A percentile compares a stretch with the other conserved stretches of the same genome.
phyloP scores from a whole-genome alignment of 2,797 vertebrate species.

The Enteromius fasciolatus region DNA sequence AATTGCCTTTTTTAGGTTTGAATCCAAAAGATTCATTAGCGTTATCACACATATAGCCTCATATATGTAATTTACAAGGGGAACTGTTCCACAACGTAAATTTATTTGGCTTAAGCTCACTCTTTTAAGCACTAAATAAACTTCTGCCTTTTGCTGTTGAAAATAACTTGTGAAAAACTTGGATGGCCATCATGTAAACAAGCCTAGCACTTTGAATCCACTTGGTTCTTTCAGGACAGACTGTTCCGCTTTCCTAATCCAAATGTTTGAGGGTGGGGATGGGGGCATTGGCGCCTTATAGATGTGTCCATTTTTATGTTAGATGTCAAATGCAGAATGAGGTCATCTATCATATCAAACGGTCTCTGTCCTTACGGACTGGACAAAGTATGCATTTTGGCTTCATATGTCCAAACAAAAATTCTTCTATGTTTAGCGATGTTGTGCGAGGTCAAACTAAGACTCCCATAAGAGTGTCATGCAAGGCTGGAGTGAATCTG shows the following conservation, averaged over 20 bases:
- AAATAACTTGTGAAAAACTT: constrained; percentile 72
- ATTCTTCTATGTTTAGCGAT: constrained; percentile 10
- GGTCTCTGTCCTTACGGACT: background rate
- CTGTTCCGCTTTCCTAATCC: constrained; percentile 65
- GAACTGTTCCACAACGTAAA: constrained; percentile 37
- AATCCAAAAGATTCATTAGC: background rate
- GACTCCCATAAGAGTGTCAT: constrained; percentile 30
- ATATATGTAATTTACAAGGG: constrained; percentile 14
- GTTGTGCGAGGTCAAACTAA: constrained; percentile 10
- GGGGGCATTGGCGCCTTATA: constrained; percentile 46
- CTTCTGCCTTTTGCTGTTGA: constrained; percentile 58
- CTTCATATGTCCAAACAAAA: constrained; percentile 21
- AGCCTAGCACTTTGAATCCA: constrained; percentile 54
- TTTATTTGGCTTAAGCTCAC: constrained; percentile 69
- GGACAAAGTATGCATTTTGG: constrained; percentile 42
- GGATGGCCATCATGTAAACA: constrained; percentile 74
- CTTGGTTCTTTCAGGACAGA: constrained; percentile 66
- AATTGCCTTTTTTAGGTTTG: background rate
- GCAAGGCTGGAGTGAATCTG: constrained; percentile 30
- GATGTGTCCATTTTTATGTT: constrained; percentile 8
- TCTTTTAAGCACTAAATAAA: constrained; percentile 59
- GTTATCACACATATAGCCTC: background rate
- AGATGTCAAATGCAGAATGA: constrained; percentile 23
- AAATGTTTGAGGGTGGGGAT: constrained; percentile 43
- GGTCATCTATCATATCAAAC: background rate